A percentile compares a stretch with the other conserved stretches of the same genome.
Conservation (phyloP, 2,888 invertebrate species). For the Cerastis leucographa region DNA sequence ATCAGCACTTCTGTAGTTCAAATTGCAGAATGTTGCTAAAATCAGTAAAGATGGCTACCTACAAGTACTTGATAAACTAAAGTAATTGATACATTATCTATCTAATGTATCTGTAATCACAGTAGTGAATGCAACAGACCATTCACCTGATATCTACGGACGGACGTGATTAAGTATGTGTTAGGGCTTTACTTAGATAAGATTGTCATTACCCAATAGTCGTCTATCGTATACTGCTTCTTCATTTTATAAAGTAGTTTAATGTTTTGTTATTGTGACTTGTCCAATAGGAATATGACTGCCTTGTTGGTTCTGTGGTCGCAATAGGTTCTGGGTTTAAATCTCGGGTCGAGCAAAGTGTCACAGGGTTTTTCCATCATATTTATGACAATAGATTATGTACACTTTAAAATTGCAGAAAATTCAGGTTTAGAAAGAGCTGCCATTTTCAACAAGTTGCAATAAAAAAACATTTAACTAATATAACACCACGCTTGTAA, state of each 20-base stretch:
- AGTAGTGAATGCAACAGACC: slow-evolving; percentile 25
- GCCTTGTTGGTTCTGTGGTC: neutral
- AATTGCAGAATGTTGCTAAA: neutral
- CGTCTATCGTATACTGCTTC: neutral
- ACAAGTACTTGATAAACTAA: neutral
- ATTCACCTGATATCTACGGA: slow-evolving; percentile 44
- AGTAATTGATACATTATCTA: neutral
- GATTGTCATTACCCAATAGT: neutral
- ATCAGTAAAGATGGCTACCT: neutral
- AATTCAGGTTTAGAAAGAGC: too few species aligned
- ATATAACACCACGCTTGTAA: too few species aligned
- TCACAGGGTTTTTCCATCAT: too few species aligned
- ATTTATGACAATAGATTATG: too few species aligned
- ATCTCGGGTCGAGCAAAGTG: neutral
- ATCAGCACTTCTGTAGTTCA: too few species aligned
- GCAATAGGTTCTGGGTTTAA: neutral
- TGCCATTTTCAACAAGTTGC: too few species aligned
- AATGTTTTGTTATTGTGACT: neutral
- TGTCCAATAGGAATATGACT: neutral
- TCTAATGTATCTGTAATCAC: slow-evolving; percentile 10
- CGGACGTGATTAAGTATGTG: slow-evolving; percentile 27
- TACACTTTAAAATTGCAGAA: too few species aligned
- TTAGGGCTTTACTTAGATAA: slow-evolving; percentile 15
- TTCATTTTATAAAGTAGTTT: neutral
- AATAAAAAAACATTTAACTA: too few species aligned